These are phyloP conservation scores for Phortica magna DNA, from an alignment of 2,888 invertebrate genomes.

Conservation along the genomic window DNA sequence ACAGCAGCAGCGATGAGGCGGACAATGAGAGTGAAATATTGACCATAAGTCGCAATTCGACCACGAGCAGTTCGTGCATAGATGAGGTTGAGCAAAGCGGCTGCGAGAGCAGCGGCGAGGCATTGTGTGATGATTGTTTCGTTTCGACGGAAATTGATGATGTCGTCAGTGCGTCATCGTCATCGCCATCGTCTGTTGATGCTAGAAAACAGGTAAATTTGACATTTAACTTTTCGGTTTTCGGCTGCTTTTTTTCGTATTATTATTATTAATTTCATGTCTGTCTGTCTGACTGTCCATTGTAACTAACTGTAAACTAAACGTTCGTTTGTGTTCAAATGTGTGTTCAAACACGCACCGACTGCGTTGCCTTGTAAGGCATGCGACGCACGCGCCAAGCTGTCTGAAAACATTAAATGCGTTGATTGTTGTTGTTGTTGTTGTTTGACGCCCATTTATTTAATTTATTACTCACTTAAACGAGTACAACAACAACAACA, in stretches of 20 bases:
- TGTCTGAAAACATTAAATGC: constrained; percentile 47
- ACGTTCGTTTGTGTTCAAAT: not conserved
- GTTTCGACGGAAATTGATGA: constrained; percentile 43
- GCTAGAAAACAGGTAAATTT: constrained; percentile 5
- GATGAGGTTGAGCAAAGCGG: constrained; percentile 47
- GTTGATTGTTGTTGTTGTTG: constrained; percentile 13
- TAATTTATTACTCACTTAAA: constrained; percentile 45
- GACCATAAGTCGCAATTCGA: constrained; percentile 63
- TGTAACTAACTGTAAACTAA: not conserved
- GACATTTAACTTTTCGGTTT: not conserved
- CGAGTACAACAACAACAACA: not conserved
- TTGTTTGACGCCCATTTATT: constrained; percentile 23
- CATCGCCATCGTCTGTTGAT: not conserved
- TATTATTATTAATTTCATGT: constrained; percentile 8
- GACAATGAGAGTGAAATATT: constrained; percentile 64
- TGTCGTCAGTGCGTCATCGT: constrained; percentile 26
- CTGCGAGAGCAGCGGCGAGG: constrained; percentile 37
- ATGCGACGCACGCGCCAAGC: constrained; percentile 49
- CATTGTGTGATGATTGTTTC: constrained; percentile 46
- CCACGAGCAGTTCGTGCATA: constrained; percentile 59
- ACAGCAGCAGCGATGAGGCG: constrained; percentile 60
- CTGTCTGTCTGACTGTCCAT: not conserved
- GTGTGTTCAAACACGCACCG: constrained; percentile 19
- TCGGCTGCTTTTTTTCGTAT: constrained; percentile 33
- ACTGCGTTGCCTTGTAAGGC: constrained; percentile 45